Evolutionary conservation across 1,140 invertebrate genomes (phyloP).

Genomic region (Drosophila lacteicornis): DNA sequence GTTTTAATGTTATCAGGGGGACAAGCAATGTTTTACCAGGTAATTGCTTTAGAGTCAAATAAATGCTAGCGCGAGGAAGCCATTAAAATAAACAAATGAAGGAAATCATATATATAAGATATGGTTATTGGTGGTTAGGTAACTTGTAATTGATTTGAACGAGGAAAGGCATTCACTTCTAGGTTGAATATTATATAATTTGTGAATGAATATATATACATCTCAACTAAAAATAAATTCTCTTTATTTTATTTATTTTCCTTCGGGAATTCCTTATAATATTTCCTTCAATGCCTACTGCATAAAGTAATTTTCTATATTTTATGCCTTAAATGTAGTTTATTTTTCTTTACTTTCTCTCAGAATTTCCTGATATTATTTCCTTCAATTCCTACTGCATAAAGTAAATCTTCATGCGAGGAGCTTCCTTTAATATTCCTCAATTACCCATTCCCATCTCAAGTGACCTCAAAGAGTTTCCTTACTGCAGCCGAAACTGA

Average conservation of each 20-base stretch:
- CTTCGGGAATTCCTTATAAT: too few relatives aligned
- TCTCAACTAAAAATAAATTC: too few relatives aligned
- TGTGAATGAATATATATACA: too few relatives aligned
- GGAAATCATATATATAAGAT: conserved; percentile 12
- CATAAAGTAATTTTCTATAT: too few relatives aligned
- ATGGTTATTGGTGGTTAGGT: neutral
- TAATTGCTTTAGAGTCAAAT: conserved; percentile 2
- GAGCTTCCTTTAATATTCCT: conserved; percentile 3
- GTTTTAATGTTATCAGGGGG: conserved; percentile 37
- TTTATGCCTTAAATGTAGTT: neutral
- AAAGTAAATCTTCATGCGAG: neutral
- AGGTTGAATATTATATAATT: neutral
- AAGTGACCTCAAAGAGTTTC: conserved; percentile 8
- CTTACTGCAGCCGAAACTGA: neutral
- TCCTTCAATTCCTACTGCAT: too few relatives aligned
- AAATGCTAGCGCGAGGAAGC: conserved; percentile 5
- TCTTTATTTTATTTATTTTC: too few relatives aligned
- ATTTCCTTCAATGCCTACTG: too few relatives aligned
- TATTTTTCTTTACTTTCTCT: neutral
- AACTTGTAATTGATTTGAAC: conserved; percentile 2
- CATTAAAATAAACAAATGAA: conserved; percentile 12
- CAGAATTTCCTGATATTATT: neutral
- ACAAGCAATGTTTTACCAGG: neutral
- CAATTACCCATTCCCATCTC: neutral
- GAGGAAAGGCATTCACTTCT: neutral